A percentile compares a stretch with the other conserved stretches of the same genome.
Conservation (phyloP, 2,888 invertebrate species). For the Phortica magna region DNA sequence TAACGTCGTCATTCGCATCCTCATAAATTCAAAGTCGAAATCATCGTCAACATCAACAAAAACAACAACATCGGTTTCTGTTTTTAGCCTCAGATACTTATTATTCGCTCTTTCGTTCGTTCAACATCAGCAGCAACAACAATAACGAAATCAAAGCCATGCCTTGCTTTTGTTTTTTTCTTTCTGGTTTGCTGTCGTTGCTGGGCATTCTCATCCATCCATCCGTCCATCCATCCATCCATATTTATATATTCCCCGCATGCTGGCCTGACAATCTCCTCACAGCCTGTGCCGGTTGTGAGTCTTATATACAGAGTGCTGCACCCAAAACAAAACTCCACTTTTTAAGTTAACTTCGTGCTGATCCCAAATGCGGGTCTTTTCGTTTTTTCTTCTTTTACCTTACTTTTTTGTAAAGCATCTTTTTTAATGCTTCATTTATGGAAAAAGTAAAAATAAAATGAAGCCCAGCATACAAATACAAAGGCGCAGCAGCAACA, state of each 20-base stretch:
- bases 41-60: too few species aligned
- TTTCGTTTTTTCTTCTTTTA: conserved; percentile 22
- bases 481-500: conserved; percentile 24
- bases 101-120: background rate
- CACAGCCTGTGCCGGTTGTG: background rate
- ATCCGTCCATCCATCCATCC: conserved; percentile 15
- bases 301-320: conserved; percentile 35
- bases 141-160: conserved; percentile 63
- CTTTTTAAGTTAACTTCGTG: conserved; percentile 25
- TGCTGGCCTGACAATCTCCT: background rate
- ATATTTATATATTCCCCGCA: conserved; percentile 20
- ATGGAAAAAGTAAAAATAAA: conserved; percentile 19
- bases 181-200: background rate
- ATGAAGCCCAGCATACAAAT: conserved; percentile 18
- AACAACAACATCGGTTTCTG: background rate
- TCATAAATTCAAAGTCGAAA: background rate
- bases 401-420: conserved; percentile 60
- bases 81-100: conserved; percentile 12
- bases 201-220: conserved; percentile 19
- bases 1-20: background rate
- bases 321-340: conserved; percentile 44
- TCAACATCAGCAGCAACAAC: conserved; percentile 56
- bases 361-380: conserved; percentile 30
- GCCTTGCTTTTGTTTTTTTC: conserved; percentile 47
- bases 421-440: conserved; percentile 57